Conservation (phyloP, 2,797 vertebrate species). For the Myotis findleyi region DNA sequence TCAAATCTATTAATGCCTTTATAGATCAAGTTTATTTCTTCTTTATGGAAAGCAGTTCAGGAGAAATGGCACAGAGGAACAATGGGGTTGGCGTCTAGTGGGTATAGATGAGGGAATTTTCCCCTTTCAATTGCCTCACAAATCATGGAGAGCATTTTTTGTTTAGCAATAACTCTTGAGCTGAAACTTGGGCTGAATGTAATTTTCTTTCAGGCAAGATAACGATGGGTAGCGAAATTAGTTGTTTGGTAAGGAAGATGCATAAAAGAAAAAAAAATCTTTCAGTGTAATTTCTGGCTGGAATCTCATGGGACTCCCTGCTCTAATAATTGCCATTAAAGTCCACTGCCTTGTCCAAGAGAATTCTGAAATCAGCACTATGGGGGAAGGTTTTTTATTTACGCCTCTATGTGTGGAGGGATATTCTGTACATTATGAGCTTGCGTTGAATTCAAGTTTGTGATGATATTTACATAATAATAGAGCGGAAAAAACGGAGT, state of each 20-base stretch:
- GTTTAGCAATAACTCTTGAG: slow-evolving; percentile 73
- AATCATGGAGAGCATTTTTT: slow-evolving; percentile 52
- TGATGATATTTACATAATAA: not conserved
- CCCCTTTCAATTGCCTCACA: slow-evolving; percentile 63
- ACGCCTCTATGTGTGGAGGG: not conserved
- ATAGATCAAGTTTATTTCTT: slow-evolving; percentile 78
- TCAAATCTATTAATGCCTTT: slow-evolving; percentile 68
- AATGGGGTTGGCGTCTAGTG: slow-evolving; percentile 28
- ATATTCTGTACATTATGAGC: not conserved
- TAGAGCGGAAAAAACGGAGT: not conserved
- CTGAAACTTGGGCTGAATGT: slow-evolving; percentile 69
- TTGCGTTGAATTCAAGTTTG: not conserved
- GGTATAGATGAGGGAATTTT: slow-evolving; percentile 47
- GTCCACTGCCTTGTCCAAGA: slow-evolving; percentile 10
- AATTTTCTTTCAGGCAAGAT: slow-evolving; percentile 71
- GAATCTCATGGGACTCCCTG: not conserved
- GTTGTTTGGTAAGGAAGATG: slow-evolving; percentile 58
- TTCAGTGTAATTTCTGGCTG: slow-evolving; percentile 18
- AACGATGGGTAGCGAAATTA: slow-evolving; percentile 60
- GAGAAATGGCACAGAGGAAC: slow-evolving; percentile 14
- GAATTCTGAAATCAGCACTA: slow-evolving; percentile 33
- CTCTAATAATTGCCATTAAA: not conserved
- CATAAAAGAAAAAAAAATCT: not conserved
- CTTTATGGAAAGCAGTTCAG: slow-evolving; percentile 68
- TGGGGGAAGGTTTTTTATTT: not conserved